phyloP scores from a whole-genome alignment of 23 tunicate genomes.

The Trididemnum clinides region DNA sequence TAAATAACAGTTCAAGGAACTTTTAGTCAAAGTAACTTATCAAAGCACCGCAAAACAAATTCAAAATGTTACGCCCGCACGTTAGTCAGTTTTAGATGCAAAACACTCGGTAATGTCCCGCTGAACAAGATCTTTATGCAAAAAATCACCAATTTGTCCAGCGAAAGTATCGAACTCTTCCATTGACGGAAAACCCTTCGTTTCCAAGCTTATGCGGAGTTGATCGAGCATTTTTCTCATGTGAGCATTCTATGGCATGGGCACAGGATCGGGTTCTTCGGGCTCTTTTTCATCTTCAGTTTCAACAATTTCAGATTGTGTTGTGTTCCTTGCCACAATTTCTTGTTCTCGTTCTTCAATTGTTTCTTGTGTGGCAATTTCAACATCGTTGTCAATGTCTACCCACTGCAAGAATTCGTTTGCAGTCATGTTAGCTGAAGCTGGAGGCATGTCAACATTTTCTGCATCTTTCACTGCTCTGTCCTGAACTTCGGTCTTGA shows the following conservation, averaged over 20 bases:
- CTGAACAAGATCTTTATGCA: slow-evolving; percentile 55
- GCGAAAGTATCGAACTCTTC: slow-evolving; percentile 49
- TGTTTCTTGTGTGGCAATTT: too few species aligned
- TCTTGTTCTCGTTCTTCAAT: too few species aligned
- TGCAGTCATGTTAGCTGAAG: slow-evolving; percentile 20
- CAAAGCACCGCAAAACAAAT: slow-evolving; percentile 31
- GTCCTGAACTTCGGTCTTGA: slow-evolving; percentile 26
- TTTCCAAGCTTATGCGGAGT: slow-evolving; percentile 41
- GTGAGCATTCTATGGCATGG: slow-evolving; percentile 40
- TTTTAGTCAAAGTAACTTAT: slow-evolving; percentile 13
- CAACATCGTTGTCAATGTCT: too few species aligned
- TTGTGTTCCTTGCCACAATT: too few species aligned
- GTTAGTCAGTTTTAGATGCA: slow-evolving; percentile 38
- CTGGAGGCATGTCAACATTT: slow-evolving; percentile 27
- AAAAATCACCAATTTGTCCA: slow-evolving; percentile 52
- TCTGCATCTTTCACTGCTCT: slow-evolving; percentile 28
- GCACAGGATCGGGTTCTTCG: slow-evolving; percentile 40
- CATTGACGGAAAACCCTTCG: slow-evolving; percentile 54
- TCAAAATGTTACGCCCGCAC: slow-evolving; percentile 20
- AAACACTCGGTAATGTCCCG: slow-evolving; percentile 36
- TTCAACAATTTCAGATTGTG: slow-evolving; percentile 44
- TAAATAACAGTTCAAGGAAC: too few species aligned
- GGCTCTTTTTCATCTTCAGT: slow-evolving; percentile 43
- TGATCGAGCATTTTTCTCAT: slow-evolving; percentile 46
- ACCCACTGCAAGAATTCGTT: slow-evolving; percentile 12